Evolutionary conservation across 1,140 invertebrate genomes (phyloP).

Genomic region (Papilio polytes): DNA sequence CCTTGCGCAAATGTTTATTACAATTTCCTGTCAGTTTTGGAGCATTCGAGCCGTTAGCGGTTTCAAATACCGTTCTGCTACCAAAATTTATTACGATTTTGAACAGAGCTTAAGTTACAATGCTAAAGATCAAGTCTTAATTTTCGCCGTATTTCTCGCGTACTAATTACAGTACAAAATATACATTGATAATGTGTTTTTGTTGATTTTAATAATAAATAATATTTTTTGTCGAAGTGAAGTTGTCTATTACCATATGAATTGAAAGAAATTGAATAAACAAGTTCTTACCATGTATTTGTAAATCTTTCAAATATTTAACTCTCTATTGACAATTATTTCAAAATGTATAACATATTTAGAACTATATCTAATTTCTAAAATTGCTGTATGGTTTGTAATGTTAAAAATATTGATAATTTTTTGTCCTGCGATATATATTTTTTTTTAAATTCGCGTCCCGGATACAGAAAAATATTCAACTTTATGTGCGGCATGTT

Average conservation of each 20-base stretch:
- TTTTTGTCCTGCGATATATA: not conserved
- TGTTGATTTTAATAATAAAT: too few relatives aligned
- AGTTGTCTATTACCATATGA: too few relatives aligned
- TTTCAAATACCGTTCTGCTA: constrained; percentile 24
- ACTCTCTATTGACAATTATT: not conserved
- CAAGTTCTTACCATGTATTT: not conserved
- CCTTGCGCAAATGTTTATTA: constrained; percentile 37
- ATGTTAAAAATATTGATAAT: not conserved
- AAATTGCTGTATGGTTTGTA: not conserved
- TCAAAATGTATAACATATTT: not conserved
- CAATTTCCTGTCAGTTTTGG: constrained; percentile 30
- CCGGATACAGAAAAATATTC: constrained; percentile 29
- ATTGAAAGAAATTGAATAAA: too few relatives aligned
- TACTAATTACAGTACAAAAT: not conserved
- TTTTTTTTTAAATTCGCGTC: constrained; percentile 10
- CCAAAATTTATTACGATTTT: constrained; percentile 28
- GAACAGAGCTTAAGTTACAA: constrained; percentile 9
- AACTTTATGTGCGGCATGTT: constrained; percentile 52
- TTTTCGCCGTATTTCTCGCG: not conserved
- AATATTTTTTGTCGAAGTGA: too few relatives aligned
- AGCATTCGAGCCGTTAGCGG: constrained; percentile 31
- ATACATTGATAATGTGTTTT: too few relatives aligned
- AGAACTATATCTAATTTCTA: not conserved
- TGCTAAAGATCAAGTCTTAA: constrained; percentile 2
- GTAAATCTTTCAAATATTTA: not conserved